Evolutionary conservation across 1,140 invertebrate species (phyloP).

Genomic region (Drosophila santomea): DNA sequence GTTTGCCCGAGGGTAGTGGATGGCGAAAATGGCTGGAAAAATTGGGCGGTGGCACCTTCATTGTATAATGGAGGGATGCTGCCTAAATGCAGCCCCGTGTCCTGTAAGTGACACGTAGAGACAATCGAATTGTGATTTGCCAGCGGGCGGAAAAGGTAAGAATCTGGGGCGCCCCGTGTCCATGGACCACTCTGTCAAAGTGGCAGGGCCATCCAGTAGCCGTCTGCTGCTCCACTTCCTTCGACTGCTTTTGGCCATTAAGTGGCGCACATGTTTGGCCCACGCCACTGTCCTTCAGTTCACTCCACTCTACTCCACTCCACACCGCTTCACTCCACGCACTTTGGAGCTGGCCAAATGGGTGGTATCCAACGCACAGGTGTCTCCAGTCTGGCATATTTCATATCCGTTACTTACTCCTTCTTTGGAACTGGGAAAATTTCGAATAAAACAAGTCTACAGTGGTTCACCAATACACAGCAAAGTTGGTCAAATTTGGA

Average conservation of each 20-base stretch:
- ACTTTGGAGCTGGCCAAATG: constrained; percentile 31
- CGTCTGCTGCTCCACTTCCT: constrained; percentile 36
- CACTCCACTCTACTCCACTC: constrained; percentile 22
- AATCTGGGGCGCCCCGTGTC: constrained; percentile 6
- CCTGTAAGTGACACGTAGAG: constrained; percentile 78
- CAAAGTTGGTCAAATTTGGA: too few species aligned
- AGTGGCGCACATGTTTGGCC: constrained; percentile 62
- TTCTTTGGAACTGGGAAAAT: too few species aligned
- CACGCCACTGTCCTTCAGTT: constrained; percentile 8
- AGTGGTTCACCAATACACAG: too few species aligned
- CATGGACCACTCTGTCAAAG: constrained; percentile 62
- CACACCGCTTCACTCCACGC: constrained; percentile 12
- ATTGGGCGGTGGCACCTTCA: constrained; percentile 45
- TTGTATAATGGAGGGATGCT: constrained; percentile 70
- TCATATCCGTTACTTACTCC: too few species aligned
- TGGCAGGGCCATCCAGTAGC: constrained; percentile 44
- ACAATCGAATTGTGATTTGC: constrained; percentile 80
- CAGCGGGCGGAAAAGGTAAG: constrained; percentile 3
- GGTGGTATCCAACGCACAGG: constrained; percentile 29
- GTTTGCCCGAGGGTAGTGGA: constrained; percentile 27
- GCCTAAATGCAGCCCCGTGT: constrained; percentile 64
- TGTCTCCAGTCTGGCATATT: constrained; percentile 30
- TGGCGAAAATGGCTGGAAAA: constrained; percentile 35
- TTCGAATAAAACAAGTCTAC: too few species aligned
- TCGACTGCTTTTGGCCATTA: constrained; percentile 62